A percentile compares a stretch with the other conserved stretches of the same genome.
phyloP scores from a whole-genome alignment of 1,140 invertebrate genomes.

The Caenorhabditis inopinata region DNA sequence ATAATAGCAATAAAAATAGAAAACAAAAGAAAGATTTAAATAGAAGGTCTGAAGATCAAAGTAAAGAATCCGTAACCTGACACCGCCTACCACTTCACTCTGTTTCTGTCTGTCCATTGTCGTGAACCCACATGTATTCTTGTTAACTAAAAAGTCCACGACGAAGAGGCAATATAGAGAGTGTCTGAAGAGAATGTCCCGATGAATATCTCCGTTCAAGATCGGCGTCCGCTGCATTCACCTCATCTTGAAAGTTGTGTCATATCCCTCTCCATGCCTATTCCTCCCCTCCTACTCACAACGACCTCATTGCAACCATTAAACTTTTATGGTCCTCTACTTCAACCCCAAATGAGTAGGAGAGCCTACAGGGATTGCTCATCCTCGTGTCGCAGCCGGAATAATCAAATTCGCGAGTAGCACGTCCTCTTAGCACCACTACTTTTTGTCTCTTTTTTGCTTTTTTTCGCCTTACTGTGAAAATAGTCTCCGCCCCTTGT shows the following conservation, averaged over 20 bases:
- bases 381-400: not conserved
- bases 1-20: no score
- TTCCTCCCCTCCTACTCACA: not conserved
- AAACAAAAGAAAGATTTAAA: no score
- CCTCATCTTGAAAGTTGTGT: slow-evolving; percentile 29
- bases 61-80: not conserved
- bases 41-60: not conserved
- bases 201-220: slow-evolving; percentile 32
- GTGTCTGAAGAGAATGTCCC: slow-evolving; percentile 2
- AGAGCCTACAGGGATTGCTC: not conserved
- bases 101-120: slow-evolving; percentile 14
- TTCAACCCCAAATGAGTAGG: slow-evolving; percentile 4
- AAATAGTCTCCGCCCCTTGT: not conserved
- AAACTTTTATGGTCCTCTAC: slow-evolving; percentile 32
- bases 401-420: slow-evolving; percentile 18
- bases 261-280: slow-evolving; percentile 15
- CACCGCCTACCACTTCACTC: slow-evolving; percentile 13
- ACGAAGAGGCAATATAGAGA: not conserved
- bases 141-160: slow-evolving; percentile 28
- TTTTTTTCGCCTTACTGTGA: no score
- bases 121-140: not conserved
- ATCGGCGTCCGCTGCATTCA: slow-evolving; percentile 28
- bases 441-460: slow-evolving; percentile 16
- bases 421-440: not conserved
- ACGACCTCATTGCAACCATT: slow-evolving; percentile 20